These are phyloP conservation scores for Scaptodrosophila latifasciaeformis DNA, from an alignment of 2,888 invertebrate genomes.

Conservation along the genomic window DNA sequence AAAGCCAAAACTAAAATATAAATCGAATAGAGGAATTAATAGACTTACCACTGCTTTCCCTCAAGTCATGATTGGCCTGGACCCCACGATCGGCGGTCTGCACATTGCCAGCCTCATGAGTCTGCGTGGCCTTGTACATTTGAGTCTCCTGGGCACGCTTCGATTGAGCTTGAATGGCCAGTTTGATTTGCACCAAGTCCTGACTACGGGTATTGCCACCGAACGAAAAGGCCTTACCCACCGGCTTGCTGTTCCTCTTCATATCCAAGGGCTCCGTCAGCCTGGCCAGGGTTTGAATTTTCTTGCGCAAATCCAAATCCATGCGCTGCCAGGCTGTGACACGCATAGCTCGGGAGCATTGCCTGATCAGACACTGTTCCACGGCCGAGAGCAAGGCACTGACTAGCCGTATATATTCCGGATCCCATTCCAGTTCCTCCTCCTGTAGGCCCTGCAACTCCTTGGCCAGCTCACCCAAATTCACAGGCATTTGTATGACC, in stretches of 20 bases:
- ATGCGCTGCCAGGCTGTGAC: conserved; percentile 81
- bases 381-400: conserved; percentile 80
- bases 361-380: conserved; percentile 83
- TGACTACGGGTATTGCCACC: conserved; percentile 74
- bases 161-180: conserved; percentile 75
- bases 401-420: conserved; percentile 78
- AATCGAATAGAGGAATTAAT: not conserved
- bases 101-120: conserved; percentile 57
- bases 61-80: conserved; percentile 70
- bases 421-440: conserved; percentile 76
- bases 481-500: conserved; percentile 73
- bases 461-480: conserved; percentile 70
- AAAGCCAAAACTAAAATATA: no score
- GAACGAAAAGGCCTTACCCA: conserved; percentile 72
- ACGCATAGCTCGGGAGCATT: conserved; percentile 80
- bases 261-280: conserved; percentile 74
- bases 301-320: conserved; percentile 79
- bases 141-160: conserved; percentile 72
- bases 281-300: conserved; percentile 80
- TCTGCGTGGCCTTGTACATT: conserved; percentile 72
- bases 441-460: conserved; percentile 73
- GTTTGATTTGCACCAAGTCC: conserved; percentile 74
- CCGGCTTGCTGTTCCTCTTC: conserved; percentile 65
- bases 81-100: conserved; percentile 70
- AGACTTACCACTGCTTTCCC: conserved; percentile 63